A percentile compares a stretch with the other conserved stretches of the same genome.
Conservation (phyloP, 30 jellyfish, hydroid and myxozoan genomes). For the Catostylus mosaicus region DNA sequence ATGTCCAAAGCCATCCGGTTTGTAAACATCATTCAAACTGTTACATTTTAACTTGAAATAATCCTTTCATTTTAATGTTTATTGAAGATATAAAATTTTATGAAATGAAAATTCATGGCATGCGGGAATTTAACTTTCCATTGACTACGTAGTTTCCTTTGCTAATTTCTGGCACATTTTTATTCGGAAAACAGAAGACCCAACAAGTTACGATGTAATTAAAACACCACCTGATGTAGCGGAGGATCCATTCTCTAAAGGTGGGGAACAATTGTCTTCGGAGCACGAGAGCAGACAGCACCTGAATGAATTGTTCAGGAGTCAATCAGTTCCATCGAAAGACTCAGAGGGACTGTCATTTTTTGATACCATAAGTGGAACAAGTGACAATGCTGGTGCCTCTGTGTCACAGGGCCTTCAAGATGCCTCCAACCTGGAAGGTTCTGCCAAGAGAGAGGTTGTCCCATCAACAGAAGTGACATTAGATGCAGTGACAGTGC, state of each 20-base stretch:
- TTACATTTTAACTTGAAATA: neutral
- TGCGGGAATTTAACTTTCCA: neutral
- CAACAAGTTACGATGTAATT: slow-evolving; percentile 32
- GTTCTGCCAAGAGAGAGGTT: neutral
- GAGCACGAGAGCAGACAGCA: neutral
- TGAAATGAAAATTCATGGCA: neutral
- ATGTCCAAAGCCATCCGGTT: slow-evolving; percentile 73
- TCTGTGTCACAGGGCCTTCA: neutral
- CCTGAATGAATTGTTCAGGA: slow-evolving; percentile 36
- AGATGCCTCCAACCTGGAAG: neutral
- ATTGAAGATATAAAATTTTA: neutral
- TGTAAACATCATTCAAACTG: neutral
- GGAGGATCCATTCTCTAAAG: neutral
- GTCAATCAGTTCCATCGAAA: slow-evolving; percentile 6
- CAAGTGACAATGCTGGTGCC: neutral
- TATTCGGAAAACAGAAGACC: slow-evolving; percentile 25
- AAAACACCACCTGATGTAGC: slow-evolving; percentile 25
- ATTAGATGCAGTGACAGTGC: neutral
- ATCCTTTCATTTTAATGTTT: neutral
- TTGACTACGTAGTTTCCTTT: neutral
- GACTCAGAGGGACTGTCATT: slow-evolving; percentile 59
- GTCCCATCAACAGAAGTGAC: neutral
- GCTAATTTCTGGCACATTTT: neutral
- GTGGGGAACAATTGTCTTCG: neutral
- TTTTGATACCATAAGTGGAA: slow-evolving; percentile 33